These are phyloP conservation scores for Salticus scenicus DNA, from an alignment of 2,888 invertebrate species.

Conservation along the genomic window DNA sequence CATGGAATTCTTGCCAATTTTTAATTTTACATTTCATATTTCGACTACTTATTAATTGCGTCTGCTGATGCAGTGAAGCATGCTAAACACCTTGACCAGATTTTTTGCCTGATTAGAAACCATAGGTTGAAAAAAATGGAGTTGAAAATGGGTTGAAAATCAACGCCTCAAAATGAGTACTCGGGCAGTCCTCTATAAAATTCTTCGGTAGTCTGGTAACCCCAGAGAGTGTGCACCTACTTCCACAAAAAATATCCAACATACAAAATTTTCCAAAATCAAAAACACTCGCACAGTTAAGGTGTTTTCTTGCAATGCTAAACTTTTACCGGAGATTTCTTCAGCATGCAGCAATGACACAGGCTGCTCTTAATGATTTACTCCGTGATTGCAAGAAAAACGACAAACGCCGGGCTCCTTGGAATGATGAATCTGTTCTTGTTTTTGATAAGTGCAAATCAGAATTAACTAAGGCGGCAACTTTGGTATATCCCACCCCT, in stretches of 20 bases:
- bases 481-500: not conserved
- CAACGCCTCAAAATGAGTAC: not conserved
- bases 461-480: not conserved
- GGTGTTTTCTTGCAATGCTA: not conserved
- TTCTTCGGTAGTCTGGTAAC: not conserved
- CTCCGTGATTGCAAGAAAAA: not conserved
- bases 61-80: not conserved
- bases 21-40: slow-evolving; percentile 13
- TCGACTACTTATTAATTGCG: slow-evolving; percentile 7
- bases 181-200: not conserved
- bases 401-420: not conserved
- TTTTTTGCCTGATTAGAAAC: not conserved
- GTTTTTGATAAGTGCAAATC: not conserved
- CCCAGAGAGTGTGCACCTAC: not conserved
- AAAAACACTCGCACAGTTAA: not conserved
- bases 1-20: not conserved
- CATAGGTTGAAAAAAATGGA: no score
- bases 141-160: not conserved
- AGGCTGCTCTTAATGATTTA: not conserved
- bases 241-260: not conserved
- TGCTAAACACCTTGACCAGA: not conserved
- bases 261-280: not conserved
- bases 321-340: not conserved
- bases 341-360: not conserved
- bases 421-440: not conserved